phyloP scores from a whole-genome alignment of 2,113 vertebrate species.

The Percopsis transmontana region DNA sequence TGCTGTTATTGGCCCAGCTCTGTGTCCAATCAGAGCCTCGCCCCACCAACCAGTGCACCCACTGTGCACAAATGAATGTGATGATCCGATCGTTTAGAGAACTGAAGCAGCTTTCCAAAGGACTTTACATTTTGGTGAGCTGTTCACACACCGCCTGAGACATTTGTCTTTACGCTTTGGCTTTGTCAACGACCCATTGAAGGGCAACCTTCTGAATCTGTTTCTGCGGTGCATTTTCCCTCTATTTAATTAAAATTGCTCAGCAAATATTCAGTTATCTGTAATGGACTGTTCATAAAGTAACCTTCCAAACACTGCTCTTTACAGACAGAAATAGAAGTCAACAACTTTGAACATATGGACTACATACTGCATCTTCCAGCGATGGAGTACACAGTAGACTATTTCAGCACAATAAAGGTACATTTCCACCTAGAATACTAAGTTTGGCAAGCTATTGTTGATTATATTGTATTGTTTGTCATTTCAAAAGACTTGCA shows the following conservation, averaged over 20 bases:
- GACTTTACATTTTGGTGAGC: constrained; percentile 42
- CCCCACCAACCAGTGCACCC: neutral
- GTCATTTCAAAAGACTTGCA: neutral
- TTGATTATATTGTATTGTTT: neutral
- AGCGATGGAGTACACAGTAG: neutral
- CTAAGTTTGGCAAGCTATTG: neutral
- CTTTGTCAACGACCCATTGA: too few relatives aligned
- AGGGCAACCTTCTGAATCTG: too few relatives aligned
- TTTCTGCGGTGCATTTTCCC: too few relatives aligned
- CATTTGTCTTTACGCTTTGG: too few relatives aligned
- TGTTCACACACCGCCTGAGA: neutral
- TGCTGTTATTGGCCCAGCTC: constrained; percentile 65
- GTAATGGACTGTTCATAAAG: neutral
- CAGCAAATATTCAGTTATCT: neutral
- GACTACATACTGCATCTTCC: constrained; percentile 47
- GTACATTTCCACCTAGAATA: constrained; percentile 21
- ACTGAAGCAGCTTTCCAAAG: constrained; percentile 20
- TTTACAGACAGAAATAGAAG: constrained; percentile 26
- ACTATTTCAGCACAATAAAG: neutral
- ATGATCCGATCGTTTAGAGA: constrained; percentile 45
- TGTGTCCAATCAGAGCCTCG: constrained; percentile 25
- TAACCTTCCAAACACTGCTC: neutral
- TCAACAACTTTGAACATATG: neutral
- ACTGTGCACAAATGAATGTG: neutral
- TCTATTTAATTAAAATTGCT: too few relatives aligned